phyloP scores from a whole-genome alignment of 2,797 vertebrate species.

The Chrosomus eos region DNA sequence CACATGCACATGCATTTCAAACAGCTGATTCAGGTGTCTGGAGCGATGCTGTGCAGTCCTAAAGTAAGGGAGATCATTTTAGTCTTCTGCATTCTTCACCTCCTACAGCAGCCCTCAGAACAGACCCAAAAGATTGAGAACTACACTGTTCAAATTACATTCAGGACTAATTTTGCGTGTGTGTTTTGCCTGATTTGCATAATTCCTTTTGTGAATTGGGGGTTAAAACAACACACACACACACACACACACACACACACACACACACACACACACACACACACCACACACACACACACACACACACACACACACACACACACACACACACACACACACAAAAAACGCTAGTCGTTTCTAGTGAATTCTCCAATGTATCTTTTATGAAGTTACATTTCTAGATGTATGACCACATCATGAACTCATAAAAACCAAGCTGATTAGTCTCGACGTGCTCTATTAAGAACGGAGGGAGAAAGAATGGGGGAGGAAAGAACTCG shows the following conservation, averaged over 20 bases:
- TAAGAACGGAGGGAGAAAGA: constrained; percentile 17
- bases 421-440: constrained; percentile 7
- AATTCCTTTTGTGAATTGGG: constrained; percentile 6
- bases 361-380: not conserved
- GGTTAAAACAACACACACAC: not conserved
- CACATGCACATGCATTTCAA: constrained; percentile 34
- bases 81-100: not conserved
- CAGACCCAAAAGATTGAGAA: not conserved
- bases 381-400: not conserved
- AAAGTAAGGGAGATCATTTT: not conserved
- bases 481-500: constrained; percentile 5
- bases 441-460: not conserved
- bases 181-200: constrained; percentile 14
- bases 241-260: not conserved
- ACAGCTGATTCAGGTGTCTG: constrained; percentile 36
- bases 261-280: not conserved
- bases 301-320: not conserved
- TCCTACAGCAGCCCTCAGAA: not conserved
- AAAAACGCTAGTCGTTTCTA: not conserved
- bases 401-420: not conserved
- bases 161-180: not conserved
- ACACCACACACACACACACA: not conserved
- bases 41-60: not conserved
- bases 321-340: not conserved
- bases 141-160: not conserved